Conservation (phyloP, 2,113 vertebrate species). For the Scatophagus argus region DNA sequence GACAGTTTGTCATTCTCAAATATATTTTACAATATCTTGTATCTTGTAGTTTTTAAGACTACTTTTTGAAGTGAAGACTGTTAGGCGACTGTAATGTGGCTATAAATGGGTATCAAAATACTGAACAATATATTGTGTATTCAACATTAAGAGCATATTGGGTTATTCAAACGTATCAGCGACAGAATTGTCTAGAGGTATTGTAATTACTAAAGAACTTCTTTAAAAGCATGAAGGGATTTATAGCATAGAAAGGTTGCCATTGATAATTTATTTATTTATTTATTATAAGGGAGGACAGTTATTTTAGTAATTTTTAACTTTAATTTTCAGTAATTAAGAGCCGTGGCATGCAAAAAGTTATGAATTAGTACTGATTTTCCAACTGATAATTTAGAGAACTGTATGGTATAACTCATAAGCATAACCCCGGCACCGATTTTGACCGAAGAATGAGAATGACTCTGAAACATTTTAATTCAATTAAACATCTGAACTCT, state of each 20-base stretch:
- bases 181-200: not conserved
- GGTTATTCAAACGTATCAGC: not conserved
- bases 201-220: not conserved
- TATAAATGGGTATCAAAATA: not conserved
- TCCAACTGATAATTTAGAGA: not conserved
- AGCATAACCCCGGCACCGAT: not conserved
- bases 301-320: too few species aligned
- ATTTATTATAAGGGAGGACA: not conserved
- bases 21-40: not conserved
- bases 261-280: not conserved
- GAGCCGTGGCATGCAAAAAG: not conserved
- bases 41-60: not conserved
- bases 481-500: not conserved
- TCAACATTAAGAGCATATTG: not conserved
- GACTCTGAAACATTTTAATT: not conserved
- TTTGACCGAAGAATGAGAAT: not conserved
- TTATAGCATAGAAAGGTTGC: not conserved
- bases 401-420: not conserved
- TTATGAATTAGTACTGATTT: not conserved
- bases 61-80: not conserved
- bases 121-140: not conserved
- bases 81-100: not conserved
- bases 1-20: not conserved
- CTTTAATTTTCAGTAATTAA: not conserved
- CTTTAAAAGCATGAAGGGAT: not conserved